phyloP scores from a whole-genome alignment of 2,888 invertebrate species.

The Panorpa germanica region DNA sequence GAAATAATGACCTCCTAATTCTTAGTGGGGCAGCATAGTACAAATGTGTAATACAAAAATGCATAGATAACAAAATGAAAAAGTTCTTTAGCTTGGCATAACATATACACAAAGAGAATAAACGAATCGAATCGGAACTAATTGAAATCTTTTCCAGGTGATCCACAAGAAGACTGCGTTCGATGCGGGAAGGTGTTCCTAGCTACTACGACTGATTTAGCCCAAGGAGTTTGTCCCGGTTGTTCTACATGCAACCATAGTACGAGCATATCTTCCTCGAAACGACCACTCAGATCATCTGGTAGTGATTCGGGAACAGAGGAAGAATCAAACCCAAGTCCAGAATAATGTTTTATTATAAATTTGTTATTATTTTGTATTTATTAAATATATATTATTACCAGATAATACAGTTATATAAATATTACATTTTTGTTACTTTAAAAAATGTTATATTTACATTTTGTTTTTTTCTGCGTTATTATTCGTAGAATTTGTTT shows the following conservation, averaged over 20 bases:
- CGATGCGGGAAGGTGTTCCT: constrained; percentile 34
- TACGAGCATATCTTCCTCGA: constrained; percentile 15
- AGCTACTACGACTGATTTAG: constrained; percentile 19
- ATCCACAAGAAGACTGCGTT: constrained; percentile 37
- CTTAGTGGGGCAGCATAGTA: no score
- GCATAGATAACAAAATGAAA: neutral
- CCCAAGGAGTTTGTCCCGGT: constrained; percentile 22
- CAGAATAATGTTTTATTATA: no score
- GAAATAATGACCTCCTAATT: no score
- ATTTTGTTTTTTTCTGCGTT: no score
- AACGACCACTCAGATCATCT: constrained; percentile 16
- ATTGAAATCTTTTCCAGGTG: constrained; percentile 24
- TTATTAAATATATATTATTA: no score
- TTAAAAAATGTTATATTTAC: no score
- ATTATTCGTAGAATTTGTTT: no score
- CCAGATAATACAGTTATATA: no score
- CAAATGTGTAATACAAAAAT: neutral
- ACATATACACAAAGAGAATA: neutral
- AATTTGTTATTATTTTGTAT: no score
- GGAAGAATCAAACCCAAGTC: no score
- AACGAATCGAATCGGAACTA: constrained; percentile 1
- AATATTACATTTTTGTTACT: no score
- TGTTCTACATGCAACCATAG: constrained; percentile 18
- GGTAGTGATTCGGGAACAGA: constrained; percentile 20
- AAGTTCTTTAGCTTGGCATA: neutral